Evolutionary conservation across 2,113 vertebrate species (phyloP).

Genomic region (Scortum barcoo): DNA sequence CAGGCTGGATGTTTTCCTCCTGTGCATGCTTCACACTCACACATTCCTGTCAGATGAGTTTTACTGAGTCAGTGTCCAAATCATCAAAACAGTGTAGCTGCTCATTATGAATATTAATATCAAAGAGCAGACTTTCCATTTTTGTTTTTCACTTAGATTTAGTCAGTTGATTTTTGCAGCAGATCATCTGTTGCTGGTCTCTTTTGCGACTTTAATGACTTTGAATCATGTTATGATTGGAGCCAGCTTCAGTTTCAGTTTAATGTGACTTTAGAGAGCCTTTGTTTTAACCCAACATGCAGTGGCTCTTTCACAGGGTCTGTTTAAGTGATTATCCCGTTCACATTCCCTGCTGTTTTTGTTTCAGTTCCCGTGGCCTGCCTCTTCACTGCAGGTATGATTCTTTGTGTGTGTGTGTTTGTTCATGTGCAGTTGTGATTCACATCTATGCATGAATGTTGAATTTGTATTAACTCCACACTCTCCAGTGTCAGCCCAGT

Average conservation of each 20-base stretch:
- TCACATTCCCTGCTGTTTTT: constrained; percentile 34
- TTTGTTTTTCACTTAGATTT: not conserved
- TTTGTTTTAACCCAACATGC: not conserved
- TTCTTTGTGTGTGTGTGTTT: constrained; percentile 13
- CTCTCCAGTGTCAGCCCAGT: constrained; percentile 72
- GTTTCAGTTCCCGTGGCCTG: constrained; percentile 68
- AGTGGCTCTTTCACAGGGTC: not conserved
- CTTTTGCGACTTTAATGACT: not conserved
- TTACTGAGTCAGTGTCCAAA: constrained; percentile 17
- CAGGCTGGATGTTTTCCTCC: not conserved
- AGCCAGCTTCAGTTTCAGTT: not conserved
- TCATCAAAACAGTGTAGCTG: not conserved
- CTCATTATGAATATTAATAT: not conserved
- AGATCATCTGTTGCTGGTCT: not conserved
- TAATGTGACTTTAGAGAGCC: not conserved
- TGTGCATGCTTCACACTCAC: not conserved
- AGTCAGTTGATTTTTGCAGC: not conserved
- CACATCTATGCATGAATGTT: not conserved
- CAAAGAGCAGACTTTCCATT: not conserved
- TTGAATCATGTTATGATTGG: not conserved
- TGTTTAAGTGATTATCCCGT: constrained; percentile 40
- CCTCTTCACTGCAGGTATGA: constrained; percentile 72
- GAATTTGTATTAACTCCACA: not conserved
- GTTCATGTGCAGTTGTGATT: constrained; percentile 14
- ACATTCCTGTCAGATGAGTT: constrained; percentile 34